These are phyloP conservation scores for Drosophila cracens DNA, from an alignment of 2,888 invertebrate genomes.

Conservation along the genomic window DNA sequence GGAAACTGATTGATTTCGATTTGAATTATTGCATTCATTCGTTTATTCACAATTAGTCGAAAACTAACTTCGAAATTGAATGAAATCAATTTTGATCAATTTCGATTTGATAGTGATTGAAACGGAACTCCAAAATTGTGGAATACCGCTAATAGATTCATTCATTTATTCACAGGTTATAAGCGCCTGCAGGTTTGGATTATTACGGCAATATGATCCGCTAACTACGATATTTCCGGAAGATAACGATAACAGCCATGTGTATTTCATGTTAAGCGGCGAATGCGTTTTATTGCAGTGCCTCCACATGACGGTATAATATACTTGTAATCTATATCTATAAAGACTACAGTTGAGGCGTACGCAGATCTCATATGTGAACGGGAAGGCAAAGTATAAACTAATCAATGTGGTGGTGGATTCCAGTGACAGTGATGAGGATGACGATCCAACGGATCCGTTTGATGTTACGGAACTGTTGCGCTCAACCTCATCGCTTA, in stretches of 20 bases:
- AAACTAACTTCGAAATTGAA: not conserved
- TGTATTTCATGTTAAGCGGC: slow-evolving; percentile 83
- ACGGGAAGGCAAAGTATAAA: slow-evolving; percentile 24
- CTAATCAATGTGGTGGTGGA: not conserved
- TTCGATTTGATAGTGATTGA: not conserved
- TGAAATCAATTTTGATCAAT: not conserved
- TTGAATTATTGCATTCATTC: too few relatives aligned
- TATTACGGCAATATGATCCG: slow-evolving; percentile 79
- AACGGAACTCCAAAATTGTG: not conserved
- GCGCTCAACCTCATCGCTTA: slow-evolving; percentile 46
- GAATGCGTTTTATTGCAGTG: slow-evolving; percentile 83
- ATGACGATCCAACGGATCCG: slow-evolving; percentile 19
- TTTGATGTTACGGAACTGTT: slow-evolving; percentile 47
- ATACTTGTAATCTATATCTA: not conserved
- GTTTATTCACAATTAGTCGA: not conserved
- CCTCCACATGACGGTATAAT: slow-evolving; percentile 74
- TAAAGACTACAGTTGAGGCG: too few relatives aligned
- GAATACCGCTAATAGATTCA: not conserved
- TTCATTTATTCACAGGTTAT: slow-evolving; percentile 51
- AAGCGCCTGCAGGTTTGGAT: slow-evolving; percentile 73
- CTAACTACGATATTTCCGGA: slow-evolving; percentile 81
- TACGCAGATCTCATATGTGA: slow-evolving; percentile 6
- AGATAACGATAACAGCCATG: slow-evolving; percentile 75
- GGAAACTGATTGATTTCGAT: not conserved
- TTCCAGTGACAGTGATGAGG: slow-evolving; percentile 5